phyloP scores from a whole-genome alignment of 2,888 invertebrate genomes.

The Lepidochitona cinerea region DNA sequence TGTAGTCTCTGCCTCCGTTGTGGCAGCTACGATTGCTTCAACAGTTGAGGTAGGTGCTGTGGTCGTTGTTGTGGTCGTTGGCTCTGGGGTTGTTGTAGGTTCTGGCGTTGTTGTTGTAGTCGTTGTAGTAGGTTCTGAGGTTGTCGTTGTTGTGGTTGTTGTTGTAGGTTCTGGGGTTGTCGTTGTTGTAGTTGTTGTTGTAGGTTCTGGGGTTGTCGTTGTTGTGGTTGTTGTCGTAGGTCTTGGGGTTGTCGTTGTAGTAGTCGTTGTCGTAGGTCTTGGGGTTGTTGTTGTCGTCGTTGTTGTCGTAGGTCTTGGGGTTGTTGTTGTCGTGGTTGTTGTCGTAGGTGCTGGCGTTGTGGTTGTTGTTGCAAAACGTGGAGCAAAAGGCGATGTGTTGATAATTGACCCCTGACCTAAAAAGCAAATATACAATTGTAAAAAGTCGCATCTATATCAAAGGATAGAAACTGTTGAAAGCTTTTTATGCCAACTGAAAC shows the following conservation, averaged over 20 bases:
- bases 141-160: background rate
- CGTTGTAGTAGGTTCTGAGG: background rate
- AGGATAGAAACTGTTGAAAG: too few species aligned
- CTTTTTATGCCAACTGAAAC: too few species aligned
- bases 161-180: background rate
- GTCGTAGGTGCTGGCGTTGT: background rate
- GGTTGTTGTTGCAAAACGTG: background rate
- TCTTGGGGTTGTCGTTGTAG: background rate
- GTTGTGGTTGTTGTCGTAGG: background rate
- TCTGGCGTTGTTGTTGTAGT: background rate
- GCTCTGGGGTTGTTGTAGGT: background rate
- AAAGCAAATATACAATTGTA: too few species aligned
- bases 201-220: background rate
- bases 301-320: background rate
- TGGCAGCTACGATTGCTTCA: background rate
- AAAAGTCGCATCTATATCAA: too few species aligned
- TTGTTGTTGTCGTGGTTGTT: background rate
- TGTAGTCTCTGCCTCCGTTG: background rate
- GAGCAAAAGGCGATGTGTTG: too few species aligned
- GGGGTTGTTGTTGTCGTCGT: background rate
- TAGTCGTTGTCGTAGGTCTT: background rate
- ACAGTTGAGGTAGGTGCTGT: background rate
- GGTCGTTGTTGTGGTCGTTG: background rate
- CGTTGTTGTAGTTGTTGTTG: background rate
- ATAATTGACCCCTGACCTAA: too few species aligned